Evolutionary conservation across 2,797 vertebrate genomes (phyloP).

Genomic region (Ispidina lecontei): DNA sequence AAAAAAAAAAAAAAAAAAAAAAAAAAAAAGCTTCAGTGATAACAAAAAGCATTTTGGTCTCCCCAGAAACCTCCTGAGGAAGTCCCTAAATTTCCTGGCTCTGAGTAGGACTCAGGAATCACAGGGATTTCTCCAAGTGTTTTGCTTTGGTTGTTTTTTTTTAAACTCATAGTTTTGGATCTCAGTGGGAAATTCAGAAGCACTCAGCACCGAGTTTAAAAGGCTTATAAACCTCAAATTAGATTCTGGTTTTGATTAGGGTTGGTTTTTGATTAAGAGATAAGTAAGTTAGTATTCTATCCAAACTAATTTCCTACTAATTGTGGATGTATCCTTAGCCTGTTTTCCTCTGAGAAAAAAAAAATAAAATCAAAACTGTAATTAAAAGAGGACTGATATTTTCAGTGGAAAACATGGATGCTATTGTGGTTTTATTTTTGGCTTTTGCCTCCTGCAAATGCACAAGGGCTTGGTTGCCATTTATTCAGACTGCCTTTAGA

Average conservation of each 20-base stretch:
- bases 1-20: not conserved
- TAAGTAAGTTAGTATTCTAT: not conserved
- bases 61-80: not conserved
- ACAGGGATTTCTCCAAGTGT: not conserved
- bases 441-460: not conserved
- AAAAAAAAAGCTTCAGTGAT: not conserved
- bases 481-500: constrained; percentile 11
- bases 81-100: not conserved
- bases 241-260: constrained; percentile 22
- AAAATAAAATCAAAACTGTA: not conserved
- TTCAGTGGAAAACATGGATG: not conserved
- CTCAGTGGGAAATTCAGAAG: not conserved
- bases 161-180: not conserved
- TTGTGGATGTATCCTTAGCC: not conserved
- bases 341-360: not conserved
- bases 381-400: not conserved
- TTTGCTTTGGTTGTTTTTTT: not conserved
- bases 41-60: not conserved
- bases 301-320: not conserved
- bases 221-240: constrained; percentile 3
- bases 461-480: not conserved
- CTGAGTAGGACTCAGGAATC: not conserved
- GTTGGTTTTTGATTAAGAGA: constrained; percentile 9
- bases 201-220: not conserved
- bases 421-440: constrained; percentile 32